Percentiles rank a stretch among this genome's conserved stretches.
Conservation (phyloP, 2,113 vertebrate species). For the Mesitornis unicolor region DNA sequence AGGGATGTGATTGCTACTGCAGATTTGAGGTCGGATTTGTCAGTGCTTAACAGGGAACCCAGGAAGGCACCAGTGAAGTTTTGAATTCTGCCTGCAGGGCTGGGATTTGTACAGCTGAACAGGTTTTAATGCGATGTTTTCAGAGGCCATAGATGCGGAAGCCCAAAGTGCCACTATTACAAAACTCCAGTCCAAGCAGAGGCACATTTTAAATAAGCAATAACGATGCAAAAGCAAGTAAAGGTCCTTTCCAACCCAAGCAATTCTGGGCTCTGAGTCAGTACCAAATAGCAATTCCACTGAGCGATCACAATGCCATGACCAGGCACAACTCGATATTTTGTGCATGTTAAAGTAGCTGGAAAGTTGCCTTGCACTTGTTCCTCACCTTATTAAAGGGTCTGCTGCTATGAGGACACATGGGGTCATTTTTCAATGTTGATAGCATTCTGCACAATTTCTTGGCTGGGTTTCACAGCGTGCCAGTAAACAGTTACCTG, state of each 20-base stretch:
- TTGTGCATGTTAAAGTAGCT: slow-evolving; percentile 16
- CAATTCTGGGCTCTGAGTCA: too few species aligned
- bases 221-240: slow-evolving; percentile 18
- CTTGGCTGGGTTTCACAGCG: neutral
- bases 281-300: neutral
- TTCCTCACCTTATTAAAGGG: neutral
- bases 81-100: neutral
- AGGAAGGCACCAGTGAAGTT: neutral
- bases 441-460: neutral
- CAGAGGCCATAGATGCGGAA: neutral
- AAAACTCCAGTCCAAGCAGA: neutral
- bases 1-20: neutral
- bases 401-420: neutral
- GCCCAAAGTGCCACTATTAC: neutral
- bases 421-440: neutral
- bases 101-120: slow-evolving; percentile 52
- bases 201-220: slow-evolving; percentile 40
- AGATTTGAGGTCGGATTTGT: neutral
- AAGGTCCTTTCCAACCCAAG: too few species aligned
- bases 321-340: neutral
- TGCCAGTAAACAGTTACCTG: slow-evolving; percentile 13
- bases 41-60: neutral
- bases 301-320: neutral
- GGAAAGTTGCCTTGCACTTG: neutral
- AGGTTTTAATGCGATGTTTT: slow-evolving; percentile 41